phyloP scores from a whole-genome alignment of 2,797 vertebrate genomes.

The Tangara arthus region DNA sequence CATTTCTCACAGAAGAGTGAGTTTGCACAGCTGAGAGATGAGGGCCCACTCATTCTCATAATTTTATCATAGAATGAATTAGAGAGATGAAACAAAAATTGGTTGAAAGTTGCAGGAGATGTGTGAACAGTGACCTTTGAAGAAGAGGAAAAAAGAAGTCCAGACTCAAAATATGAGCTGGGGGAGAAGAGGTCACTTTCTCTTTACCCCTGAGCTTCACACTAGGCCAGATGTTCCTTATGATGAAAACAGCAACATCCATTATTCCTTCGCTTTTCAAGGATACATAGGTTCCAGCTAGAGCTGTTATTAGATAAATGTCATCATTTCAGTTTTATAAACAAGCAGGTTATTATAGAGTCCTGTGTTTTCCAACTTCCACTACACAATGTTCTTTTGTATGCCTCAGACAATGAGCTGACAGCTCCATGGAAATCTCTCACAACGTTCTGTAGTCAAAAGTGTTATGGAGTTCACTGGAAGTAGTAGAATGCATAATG shows the following conservation, averaged over 20 bases:
- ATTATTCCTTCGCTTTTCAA: neutral
- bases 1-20: neutral
- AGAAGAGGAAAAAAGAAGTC: neutral
- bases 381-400: conserved; percentile 50
- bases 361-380: conserved; percentile 3
- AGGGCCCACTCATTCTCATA: neutral
- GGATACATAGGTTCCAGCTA: neutral
- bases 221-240: neutral
- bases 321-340: conserved; percentile 38
- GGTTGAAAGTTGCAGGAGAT: neutral
- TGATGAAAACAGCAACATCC: neutral
- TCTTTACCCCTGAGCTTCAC: neutral
- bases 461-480: conserved; percentile 15
- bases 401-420: conserved; percentile 47
- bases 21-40: neutral
- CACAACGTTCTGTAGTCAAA: conserved; percentile 14
- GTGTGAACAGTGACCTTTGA: neutral
- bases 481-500: conserved; percentile 57
- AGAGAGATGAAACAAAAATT: neutral
- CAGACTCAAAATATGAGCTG: neutral
- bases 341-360: conserved; percentile 15
- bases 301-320: conserved; percentile 25
- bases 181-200: neutral
- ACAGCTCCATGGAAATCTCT: conserved; percentile 32
- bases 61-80: neutral